Conservation (phyloP, 2,888 invertebrate species). For the Encarsia formosa region DNA sequence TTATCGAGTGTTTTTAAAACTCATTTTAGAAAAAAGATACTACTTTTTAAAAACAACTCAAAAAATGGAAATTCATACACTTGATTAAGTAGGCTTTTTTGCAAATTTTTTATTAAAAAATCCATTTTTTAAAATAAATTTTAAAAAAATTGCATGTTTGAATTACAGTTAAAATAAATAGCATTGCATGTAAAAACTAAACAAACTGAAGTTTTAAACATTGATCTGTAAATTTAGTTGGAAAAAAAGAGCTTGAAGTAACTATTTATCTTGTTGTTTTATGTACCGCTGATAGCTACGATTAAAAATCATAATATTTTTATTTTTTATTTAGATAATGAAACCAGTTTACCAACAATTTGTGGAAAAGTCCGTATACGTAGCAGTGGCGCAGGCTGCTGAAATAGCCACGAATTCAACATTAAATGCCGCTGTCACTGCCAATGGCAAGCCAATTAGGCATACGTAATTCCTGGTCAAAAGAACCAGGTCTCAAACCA, state of each 20-base stretch:
- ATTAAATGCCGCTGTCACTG: slow-evolving; percentile 46
- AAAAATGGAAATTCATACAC: no score
- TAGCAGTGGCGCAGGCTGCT: slow-evolving; percentile 74
- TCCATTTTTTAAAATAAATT: no score
- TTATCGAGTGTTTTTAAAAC: no score
- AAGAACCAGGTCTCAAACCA: slow-evolving; percentile 14
- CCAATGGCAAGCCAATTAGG: slow-evolving; percentile 64
- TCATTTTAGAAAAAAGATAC: no score
- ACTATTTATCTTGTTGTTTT: slow-evolving; percentile 17
- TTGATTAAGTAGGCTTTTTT: no score
- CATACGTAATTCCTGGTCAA: slow-evolving; percentile 58
- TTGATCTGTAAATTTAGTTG: slow-evolving; percentile 14
- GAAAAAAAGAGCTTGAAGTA: slow-evolving; percentile 24
- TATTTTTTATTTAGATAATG: slow-evolving; percentile 63
- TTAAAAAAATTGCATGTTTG: no score
- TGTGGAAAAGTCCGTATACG: slow-evolving; percentile 78
- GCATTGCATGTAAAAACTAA: no score
- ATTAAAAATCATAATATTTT: background rate
- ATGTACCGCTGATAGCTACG: background rate
- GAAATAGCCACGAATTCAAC: slow-evolving; percentile 62
- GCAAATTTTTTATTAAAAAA: no score
- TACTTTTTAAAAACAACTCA: no score
- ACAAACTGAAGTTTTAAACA: no score
- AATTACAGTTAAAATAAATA: no score
- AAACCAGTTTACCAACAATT: slow-evolving; percentile 78